phyloP scores from a whole-genome alignment of 2,113 vertebrate species.

The Corythoichthys intestinalis region DNA sequence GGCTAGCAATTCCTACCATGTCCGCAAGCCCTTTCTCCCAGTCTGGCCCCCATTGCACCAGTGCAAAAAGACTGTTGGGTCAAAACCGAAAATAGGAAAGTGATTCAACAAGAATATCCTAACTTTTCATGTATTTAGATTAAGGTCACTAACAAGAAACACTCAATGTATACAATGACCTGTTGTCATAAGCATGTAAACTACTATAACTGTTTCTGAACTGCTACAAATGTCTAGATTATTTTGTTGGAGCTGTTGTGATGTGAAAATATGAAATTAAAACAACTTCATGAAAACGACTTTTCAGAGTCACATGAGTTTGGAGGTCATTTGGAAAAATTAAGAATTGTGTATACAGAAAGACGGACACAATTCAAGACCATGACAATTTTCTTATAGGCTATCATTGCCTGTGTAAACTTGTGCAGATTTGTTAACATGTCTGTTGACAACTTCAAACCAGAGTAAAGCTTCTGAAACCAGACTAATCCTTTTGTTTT shows the following conservation, averaged over 20 bases:
- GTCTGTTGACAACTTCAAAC: too few species aligned
- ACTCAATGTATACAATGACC: background rate
- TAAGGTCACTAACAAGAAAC: background rate
- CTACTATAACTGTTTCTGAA: background rate
- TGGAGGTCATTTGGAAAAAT: background rate
- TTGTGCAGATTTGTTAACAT: too few species aligned
- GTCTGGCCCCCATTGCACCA: conserved; percentile 27
- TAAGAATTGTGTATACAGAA: too few species aligned
- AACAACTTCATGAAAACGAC: background rate
- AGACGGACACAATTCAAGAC: too few species aligned
- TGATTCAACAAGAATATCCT: conserved; percentile 1
- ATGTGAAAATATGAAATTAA: background rate
- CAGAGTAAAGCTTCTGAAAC: too few species aligned
- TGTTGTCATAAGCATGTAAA: background rate
- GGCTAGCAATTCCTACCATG: conserved; percentile 30
- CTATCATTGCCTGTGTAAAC: too few species aligned
- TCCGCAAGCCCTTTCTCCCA: conserved; percentile 41
- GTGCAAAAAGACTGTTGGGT: conserved; percentile 26
- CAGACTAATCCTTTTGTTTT: too few species aligned
- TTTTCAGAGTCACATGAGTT: background rate
- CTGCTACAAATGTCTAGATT: background rate
- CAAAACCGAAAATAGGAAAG: conserved; percentile 41
- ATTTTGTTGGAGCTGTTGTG: background rate
- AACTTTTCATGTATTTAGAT: background rate
- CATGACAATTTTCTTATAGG: too few species aligned